Evolutionary conservation across 2,888 invertebrate species (phyloP).

Genomic region (Tetramorium bicarinatum): DNA sequence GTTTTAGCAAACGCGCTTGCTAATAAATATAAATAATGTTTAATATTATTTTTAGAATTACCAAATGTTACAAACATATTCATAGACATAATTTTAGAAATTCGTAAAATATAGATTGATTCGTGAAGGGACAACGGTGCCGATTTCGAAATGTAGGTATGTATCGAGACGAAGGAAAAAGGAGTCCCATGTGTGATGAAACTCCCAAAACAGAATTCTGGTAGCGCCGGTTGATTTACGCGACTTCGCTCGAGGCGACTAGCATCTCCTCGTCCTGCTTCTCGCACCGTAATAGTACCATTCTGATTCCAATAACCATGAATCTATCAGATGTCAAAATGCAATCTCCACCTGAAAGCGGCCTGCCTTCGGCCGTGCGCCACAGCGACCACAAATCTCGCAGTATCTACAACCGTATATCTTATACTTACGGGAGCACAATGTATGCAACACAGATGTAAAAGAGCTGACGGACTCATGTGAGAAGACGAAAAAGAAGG

Average conservation of each 20-base stretch:
- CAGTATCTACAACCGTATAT: conserved; percentile 80
- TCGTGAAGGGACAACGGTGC: background rate
- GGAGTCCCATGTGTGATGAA: conserved; percentile 40
- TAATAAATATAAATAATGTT: background rate
- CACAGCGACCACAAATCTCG: conserved; percentile 81
- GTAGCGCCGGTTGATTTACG: conserved; percentile 71
- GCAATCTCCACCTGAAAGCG: conserved; percentile 89
- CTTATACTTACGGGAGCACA: conserved; percentile 71
- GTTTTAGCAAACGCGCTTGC: background rate
- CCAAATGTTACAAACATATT: background rate
- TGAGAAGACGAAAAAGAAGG: conserved; percentile 52
- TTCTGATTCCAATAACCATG: conserved; percentile 92
- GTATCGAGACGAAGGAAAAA: conserved; percentile 33
- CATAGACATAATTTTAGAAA: background rate
- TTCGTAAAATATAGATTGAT: background rate
- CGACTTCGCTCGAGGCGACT: conserved; percentile 62
- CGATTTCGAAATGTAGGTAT: background rate
- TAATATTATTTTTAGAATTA: background rate
- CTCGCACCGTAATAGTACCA: conserved; percentile 76
- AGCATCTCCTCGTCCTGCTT: conserved; percentile 46
- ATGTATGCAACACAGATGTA: conserved; percentile 74
- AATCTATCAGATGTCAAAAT: conserved; percentile 93
- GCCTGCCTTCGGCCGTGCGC: conserved; percentile 82
- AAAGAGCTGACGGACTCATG: conserved; percentile 66
- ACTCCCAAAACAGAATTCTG: conserved; percentile 47